Conservation (phyloP, 2,888 invertebrate species). For the Sphaerophoria taeniata region DNA sequence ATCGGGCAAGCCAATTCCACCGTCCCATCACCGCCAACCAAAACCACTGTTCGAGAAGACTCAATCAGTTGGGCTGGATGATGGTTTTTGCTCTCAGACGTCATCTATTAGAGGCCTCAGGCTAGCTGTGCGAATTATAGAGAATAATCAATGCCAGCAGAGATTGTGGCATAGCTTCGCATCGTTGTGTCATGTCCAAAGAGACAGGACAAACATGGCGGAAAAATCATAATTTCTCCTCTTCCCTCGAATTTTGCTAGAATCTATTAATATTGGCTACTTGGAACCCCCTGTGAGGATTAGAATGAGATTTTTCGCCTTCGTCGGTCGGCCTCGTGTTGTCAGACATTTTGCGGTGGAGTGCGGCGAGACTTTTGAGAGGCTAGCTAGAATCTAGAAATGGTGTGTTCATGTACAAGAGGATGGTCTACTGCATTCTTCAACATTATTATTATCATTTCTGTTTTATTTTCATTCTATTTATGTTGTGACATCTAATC, state of each 20-base stretch:
- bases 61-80: conserved; percentile 58
- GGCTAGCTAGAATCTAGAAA: not conserved
- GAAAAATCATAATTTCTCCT: conserved; percentile 71
- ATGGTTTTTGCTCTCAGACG: conserved; percentile 3
- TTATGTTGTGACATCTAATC: conserved; percentile 73
- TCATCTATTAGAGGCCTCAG: conserved; percentile 59
- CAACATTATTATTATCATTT: conserved; percentile 1
- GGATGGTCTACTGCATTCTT: conserved; percentile 67
- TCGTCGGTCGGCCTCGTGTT: too few relatives aligned
- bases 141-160: conserved; percentile 68
- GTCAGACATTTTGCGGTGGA: conserved; percentile 42
- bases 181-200: conserved; percentile 70
- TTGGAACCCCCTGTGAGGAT: conserved; percentile 65
- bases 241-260: not conserved
- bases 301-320: conserved; percentile 68
- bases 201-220: conserved; percentile 68
- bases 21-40: conserved; percentile 1
- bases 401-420: conserved; percentile 3
- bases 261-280: not conserved
- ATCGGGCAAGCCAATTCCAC: conserved; percentile 40
- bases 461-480: conserved; percentile 45
- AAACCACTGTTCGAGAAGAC: conserved; percentile 54
- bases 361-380: not conserved
- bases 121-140: conserved; percentile 52
- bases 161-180: conserved; percentile 63